Evolutionary conservation across 2,113 vertebrate species (phyloP).

Genomic region (Tyrannus savana): DNA sequence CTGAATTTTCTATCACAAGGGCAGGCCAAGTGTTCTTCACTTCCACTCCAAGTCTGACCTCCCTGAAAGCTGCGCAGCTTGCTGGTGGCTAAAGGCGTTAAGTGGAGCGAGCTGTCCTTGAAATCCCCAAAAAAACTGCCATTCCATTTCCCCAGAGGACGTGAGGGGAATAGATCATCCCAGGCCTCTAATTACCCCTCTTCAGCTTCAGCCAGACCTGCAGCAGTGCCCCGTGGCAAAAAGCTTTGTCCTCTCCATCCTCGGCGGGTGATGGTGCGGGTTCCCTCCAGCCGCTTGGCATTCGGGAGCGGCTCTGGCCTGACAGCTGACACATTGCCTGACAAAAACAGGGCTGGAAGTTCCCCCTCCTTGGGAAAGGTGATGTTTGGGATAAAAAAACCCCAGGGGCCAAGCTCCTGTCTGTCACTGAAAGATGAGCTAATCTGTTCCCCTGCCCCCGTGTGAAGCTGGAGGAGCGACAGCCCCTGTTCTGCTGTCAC

Average conservation of each 20-base stretch:
- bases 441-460: neutral
- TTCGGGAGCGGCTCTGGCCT: neutral
- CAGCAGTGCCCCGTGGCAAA: neutral
- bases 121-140: neutral
- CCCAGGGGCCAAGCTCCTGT: neutral
- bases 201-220: conserved; percentile 14
- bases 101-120: neutral
- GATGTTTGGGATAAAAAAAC: conserved; percentile 17
- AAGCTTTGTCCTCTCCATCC: neutral
- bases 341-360: neutral
- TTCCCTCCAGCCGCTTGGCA: conserved; percentile 15
- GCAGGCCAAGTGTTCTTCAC: neutral
- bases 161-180: conserved; percentile 25
- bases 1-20: neutral
- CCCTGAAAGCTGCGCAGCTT: neutral
- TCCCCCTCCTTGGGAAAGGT: conserved; percentile 17
- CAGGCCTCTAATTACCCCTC: conserved; percentile 48
- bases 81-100: neutral
- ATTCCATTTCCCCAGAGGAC: neutral
- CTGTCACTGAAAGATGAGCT: conserved; percentile 37
- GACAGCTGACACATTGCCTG: neutral
- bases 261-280: conserved; percentile 44
- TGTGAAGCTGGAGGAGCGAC: neutral
- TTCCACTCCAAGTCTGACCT: neutral
- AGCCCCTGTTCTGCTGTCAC: neutral